Evolutionary conservation across 2,888 invertebrate species (phyloP), one percentile per base, ranked within the genome.

Genomic region (Cantharis flavilabris): DNA sequence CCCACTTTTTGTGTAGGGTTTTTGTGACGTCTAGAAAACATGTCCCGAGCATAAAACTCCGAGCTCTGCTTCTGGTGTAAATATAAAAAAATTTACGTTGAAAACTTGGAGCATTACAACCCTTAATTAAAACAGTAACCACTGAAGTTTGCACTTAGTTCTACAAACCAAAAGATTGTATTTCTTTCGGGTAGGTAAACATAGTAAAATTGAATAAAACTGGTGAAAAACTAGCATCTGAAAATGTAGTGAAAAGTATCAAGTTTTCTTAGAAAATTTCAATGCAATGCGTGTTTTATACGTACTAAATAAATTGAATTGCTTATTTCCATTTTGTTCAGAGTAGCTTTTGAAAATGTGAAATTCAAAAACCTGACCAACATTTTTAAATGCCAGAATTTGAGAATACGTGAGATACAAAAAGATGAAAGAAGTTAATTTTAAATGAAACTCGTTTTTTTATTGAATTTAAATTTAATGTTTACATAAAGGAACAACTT

Each of bases 311-410:
- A 71, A 71, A 71, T 71, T 71, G 71, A 71, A 71, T 71, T 71
- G 63, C 63, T 69, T 69, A 69, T 69, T 28, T 30, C 49, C 62
- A 33, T 69, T 67, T 69, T 69, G 69, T 69, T 69, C 62, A 2
- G 69, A 30, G 62, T 33, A 49, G 18, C 69, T 23, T 30, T 23
- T 64, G 65, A 65, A 70, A 75, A 75, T 75, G 63, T 71, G 64
- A 70, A 71, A 71, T 64, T 69, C 75, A 75, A 49, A 49, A 67
- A 75, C 71, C 71, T 71, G 75, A 75, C 67, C 67, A 16, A 63
- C 26, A 71, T 71, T 16, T 23, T 16, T 10, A 70, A 70, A 62
- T 18, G 18, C 49, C 14, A 62, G 62, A 70, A 62, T 70, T 62
- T 70, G 23, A 20, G 62, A 71, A 71, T 14, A 26, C 71, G 49